Base-by-base conservation (phyloP, 2,888 invertebrate species). In the Malacosoma neustria region DNA sequence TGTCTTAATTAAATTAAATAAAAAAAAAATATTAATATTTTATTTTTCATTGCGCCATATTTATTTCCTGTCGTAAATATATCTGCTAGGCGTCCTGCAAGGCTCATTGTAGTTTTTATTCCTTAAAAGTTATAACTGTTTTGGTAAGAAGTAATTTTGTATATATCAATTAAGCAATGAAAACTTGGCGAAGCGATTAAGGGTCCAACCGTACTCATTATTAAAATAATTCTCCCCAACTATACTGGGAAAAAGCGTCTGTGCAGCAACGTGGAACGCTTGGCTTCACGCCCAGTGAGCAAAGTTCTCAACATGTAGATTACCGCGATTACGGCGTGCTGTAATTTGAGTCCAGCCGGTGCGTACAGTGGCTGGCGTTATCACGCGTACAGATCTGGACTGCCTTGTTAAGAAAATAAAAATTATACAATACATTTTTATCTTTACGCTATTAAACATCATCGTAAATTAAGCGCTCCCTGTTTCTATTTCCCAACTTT, bases 201-300 rank as follows among this genome's bases (percentile, higher is more conserved):
- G 71, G 70, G 65, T 42, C 54, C 53, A 54, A 58, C 59, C 56
- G 53, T 60, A 57, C 54, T 71, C 61, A 67, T 73, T 68, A 69
- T 56, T 55, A 57, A 56, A 67, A 70, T 61, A 66, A 61, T 55
- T 52, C 42, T 47, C 45, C 56, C 51, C 50, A 57, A 56, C 57
- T 54, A 65, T 66, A 73, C 76, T 80, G 79, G 76, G 80, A 81
- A 79, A 74, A 73, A 69, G 63, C 58, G 61, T 64, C 61, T 64
- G 67, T 44, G 59, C 64, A 74, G 57, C 68, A 63, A 73, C 63
- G 81, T 73, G 80, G 70, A 76, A 82, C 80, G 64, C 57, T 57
- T 63, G 63, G 66, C 68, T 79, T 79, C 73, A 80, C 72, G 81
- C 75, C 66, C 57, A 58, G 62, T 71, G 72, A 67, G 51, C 61